Evolutionary conservation across 2,113 vertebrate genomes (phyloP).

Genomic region (Lethenteron reissneri): DNA sequence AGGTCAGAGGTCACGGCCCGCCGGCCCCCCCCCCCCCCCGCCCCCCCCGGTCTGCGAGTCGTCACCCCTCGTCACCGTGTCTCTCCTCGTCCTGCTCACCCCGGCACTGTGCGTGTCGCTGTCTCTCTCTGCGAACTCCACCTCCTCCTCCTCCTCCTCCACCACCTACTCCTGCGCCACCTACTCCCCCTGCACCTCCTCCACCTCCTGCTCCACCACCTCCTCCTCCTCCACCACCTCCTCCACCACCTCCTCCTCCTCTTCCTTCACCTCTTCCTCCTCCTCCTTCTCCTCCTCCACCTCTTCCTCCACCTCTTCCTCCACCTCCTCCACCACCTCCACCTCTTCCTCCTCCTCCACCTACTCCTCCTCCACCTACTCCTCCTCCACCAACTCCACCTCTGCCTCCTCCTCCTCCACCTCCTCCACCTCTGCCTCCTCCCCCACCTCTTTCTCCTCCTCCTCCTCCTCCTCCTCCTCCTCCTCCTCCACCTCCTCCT

Average conservation of each 20-base stretch:
- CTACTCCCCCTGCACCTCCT: too few species aligned
- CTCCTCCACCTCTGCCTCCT: too few species aligned
- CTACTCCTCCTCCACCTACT: background rate
- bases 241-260: background rate
- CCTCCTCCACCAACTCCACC: background rate
- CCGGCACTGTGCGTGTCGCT: too few species aligned
- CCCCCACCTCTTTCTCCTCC: too few species aligned
- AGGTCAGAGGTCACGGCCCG: conserved; percentile 31
- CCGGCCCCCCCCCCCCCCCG: too few species aligned
- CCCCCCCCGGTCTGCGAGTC: too few species aligned
- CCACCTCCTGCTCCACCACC: too few species aligned
- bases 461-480: too few species aligned
- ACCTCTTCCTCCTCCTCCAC: too few species aligned
- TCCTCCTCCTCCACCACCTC: background rate
- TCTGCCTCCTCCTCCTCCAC: background rate
- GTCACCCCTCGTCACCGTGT: too few species aligned
- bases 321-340: background rate
- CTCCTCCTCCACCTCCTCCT: too few species aligned
- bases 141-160: background rate
- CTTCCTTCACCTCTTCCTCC: background rate
- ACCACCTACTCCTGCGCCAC: too few species aligned
- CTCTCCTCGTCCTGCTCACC: background rate
- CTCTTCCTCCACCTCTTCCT: background rate
- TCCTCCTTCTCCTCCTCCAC: background rate
- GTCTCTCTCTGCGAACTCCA: background rate